Evolutionary conservation across 2,888 invertebrate species (phyloP), one percentile per base, ranked within the genome.

Genomic region (Hymenopus coronatus): DNA sequence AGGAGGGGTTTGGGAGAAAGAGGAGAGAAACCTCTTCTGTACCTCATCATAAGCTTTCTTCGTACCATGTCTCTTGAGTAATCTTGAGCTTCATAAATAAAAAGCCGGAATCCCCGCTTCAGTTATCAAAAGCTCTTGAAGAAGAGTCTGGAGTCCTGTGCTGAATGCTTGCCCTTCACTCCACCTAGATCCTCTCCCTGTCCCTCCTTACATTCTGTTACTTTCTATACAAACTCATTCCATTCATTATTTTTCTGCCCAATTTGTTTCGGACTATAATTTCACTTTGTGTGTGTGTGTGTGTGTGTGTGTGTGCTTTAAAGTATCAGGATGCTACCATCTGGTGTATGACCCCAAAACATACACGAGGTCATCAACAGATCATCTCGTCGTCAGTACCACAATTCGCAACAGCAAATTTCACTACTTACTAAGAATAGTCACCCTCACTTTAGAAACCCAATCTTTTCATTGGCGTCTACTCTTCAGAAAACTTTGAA

Each of bases 61-160:
- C 46, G 28, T 27, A 46, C 14, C 40, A 27, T 54, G 33, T 84
- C 84, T 84, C 84, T 25, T 84, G 84, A 40, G 27, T 27, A 27
- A 85, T 85, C 85, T 85, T 14, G 85, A 85, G 85, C 40, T 84
- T 85, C 54, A 85, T 85, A 85, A 85, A 85, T 85, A 85, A 85
- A 85, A 85, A 46, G 27, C 46, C 85, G 9, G 85, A 85, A 46
- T 54, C 54, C 46, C 46, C 54, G 46, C 85, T 85, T 85, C 40
- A 85, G 40, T 85, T 46, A 85, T 85, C 85, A 85, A 85, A 85
- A 85, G 85, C 84, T 33, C 84, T 84, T 84, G 84, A 84, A n/a
- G 46, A 84, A 40, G 25, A 40, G 84, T 27, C 54, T 70, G 4
- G 54, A 70, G 54, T 70, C 54, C 54, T 70, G 54, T 70, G 15